phyloP scores from a whole-genome alignment of 1,140 invertebrate genomes.

The Diorhabda sublineata region DNA sequence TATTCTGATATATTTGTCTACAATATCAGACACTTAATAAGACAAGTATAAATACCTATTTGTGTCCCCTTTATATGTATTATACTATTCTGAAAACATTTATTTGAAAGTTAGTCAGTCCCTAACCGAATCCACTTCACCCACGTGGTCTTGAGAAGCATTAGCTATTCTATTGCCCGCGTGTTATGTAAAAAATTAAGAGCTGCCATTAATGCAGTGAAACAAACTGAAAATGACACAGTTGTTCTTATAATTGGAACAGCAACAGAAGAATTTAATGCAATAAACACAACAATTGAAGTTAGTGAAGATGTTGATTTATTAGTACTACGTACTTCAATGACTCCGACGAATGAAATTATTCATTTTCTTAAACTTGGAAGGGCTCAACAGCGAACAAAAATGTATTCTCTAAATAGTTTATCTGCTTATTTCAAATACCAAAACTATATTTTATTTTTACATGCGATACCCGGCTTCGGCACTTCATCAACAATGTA shows the following conservation, averaged over 20 bases:
- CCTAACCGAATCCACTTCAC: not conserved
- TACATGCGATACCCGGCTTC: slow-evolving; percentile 24
- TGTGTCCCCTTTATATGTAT: not conserved
- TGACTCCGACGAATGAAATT: too few species aligned
- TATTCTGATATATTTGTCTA: too few species aligned
- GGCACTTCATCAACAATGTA: slow-evolving; percentile 39
- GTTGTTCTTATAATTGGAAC: too few species aligned
- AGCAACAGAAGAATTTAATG: too few species aligned
- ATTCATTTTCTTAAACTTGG: slow-evolving; percentile 15
- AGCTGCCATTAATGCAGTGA: too few species aligned
- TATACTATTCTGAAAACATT: not conserved
- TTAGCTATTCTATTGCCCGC: too few species aligned
- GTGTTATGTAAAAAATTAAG: too few species aligned
- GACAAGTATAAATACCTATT: not conserved
- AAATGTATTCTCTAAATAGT: slow-evolving; percentile 19
- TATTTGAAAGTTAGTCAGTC: not conserved
- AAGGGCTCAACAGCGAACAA: slow-evolving; percentile 21
- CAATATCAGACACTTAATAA: too few species aligned
- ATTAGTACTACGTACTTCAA: too few species aligned
- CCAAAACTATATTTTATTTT: slow-evolving; percentile 25
- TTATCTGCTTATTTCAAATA: slow-evolving; percentile 22
- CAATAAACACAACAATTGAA: too few species aligned
- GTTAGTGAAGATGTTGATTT: too few species aligned
- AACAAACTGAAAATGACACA: too few species aligned
- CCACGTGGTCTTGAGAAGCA: not conserved